Percentiles rank a stretch among this genome's conserved stretches.
Conservation (phyloP, 2,888 invertebrate genomes). For the Rhogogaster chlorosoma region DNA sequence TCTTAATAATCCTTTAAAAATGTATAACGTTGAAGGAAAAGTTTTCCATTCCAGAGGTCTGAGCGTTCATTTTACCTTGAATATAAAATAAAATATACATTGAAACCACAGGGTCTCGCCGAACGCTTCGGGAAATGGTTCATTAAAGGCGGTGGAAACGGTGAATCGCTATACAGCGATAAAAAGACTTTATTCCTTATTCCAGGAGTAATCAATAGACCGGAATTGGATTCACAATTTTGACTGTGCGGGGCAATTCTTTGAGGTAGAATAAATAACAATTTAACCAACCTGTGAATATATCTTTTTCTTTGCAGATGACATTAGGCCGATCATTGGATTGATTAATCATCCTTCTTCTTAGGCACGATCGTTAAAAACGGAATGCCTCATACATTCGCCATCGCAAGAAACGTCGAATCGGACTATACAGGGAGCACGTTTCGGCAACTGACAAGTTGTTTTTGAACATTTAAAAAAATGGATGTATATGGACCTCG, state of each 20-base stretch:
- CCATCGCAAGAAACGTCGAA: too few species aligned
- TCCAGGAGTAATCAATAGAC: background rate
- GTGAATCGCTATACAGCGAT: background rate
- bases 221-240: background rate
- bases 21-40: background rate
- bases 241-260: background rate
- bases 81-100: background rate
- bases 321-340: background rate
- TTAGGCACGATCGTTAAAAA: too few species aligned
- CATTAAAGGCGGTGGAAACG: background rate
- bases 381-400: too few species aligned
- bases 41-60: background rate
- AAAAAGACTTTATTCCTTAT: constrained; percentile 16
- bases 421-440: too few species aligned
- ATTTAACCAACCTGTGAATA: background rate
- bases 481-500: too few species aligned
- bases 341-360: background rate
- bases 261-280: background rate
- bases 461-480: too few species aligned
- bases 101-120: background rate
- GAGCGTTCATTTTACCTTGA: background rate
- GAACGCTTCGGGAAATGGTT: background rate
- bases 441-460: too few species aligned
- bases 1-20: background rate
- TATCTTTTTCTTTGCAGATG: background rate